A percentile compares a stretch with the other conserved stretches of the same genome.
Conservation (phyloP, 2,888 invertebrate genomes). For the Dorcus hopei region DNA sequence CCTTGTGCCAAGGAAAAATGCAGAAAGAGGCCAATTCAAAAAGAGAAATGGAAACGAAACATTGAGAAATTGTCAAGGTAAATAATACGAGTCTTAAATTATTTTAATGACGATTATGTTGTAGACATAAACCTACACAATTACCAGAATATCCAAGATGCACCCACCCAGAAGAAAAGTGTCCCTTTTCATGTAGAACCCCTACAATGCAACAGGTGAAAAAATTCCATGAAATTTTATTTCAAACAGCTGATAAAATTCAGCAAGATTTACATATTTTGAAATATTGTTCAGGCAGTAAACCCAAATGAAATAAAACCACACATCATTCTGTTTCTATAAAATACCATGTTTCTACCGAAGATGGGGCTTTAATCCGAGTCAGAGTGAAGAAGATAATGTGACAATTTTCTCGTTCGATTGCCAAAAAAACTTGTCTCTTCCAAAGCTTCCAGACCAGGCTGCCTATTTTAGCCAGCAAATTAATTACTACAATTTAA, state of each 20-base stretch:
- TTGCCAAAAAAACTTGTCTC: too few relatives aligned
- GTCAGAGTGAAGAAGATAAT: background rate
- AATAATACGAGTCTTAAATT: background rate
- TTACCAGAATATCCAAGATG: too few relatives aligned
- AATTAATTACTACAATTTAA: slow-evolving; percentile 7
- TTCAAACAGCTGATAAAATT: background rate
- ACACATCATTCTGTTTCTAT: background rate
- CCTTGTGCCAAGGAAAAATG: background rate
- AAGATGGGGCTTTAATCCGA: background rate
- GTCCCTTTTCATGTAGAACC: background rate
- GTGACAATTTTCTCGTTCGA: background rate
- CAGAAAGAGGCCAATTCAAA: background rate
- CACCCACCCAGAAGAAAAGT: too few relatives aligned
- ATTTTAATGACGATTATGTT: background rate
- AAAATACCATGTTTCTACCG: background rate
- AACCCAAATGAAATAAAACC: background rate
- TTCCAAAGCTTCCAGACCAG: background rate
- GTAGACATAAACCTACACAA: too few relatives aligned
- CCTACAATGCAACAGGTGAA: background rate
- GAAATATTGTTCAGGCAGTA: background rate
- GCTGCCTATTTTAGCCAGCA: slow-evolving; percentile 4
- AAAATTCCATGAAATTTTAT: background rate
- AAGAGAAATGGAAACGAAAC: background rate
- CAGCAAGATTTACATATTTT: background rate
- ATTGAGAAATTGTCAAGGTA: background rate